Evolutionary conservation across 2,113 vertebrate genomes (phyloP), one percentile per base, ranked within the genome.

Genomic region (Actenoides lindsayi): DNA sequence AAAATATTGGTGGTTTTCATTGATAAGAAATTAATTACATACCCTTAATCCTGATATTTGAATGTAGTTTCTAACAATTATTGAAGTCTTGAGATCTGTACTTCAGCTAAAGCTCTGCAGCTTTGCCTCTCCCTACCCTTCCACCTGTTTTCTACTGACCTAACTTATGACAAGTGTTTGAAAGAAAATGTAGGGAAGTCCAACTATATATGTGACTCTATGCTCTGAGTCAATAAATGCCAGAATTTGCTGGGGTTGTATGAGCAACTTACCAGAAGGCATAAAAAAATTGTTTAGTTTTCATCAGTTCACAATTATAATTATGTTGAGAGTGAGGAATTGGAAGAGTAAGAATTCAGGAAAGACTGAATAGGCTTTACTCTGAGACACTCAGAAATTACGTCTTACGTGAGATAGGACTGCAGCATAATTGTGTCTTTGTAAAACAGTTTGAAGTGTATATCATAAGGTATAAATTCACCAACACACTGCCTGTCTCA

Each of bases 51-150:
- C n/a, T 69, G 11, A 25, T 53, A 53, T 57, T 78, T 62, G 30
- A 70, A 27, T 23, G 6, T 41, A 5, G 2, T 79, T 83, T 89
- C 35, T 83, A 37, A 46, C 50, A n/a, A 10, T 33, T 39, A 20
- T 44, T 59, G 24, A 89, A 91, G 28, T 12, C 18, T 41, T 77
- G 24, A 93, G 20, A 73, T 63, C 23, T 64, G 4, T 21, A 16
- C 31, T 83, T 44, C 30, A 70, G 30, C 19, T 80, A 76, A 50
- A 18, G 12, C 4, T 74, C 63, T 78, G 25, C 19, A 77, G 11
- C 9, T 73, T 20, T 2, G 5, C 3, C 51, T 1, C 5, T 11
- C 35, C 13, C 14, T 10, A 12, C 24, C 24, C 23, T 20, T 12
- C 21, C 50, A 42, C 42, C 41, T 41, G 41, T 41, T 41, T 41